Evolutionary conservation across 2,113 vertebrate species (phyloP).

Genomic region (Pachycephala philippinensis): DNA sequence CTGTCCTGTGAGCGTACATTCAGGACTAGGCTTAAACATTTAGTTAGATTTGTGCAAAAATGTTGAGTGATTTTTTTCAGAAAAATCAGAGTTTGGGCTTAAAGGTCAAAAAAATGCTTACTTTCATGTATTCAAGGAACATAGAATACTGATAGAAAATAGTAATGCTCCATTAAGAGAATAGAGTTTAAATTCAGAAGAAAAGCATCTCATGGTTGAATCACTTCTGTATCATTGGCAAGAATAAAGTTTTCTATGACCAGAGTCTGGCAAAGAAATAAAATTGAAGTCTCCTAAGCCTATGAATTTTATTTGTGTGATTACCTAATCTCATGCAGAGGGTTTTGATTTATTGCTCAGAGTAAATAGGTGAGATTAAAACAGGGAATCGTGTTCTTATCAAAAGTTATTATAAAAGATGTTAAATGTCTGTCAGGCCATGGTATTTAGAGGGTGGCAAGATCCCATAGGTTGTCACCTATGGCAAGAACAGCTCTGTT

Average conservation of each 20-base stretch:
- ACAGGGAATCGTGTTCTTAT: not conserved
- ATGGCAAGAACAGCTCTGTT: not conserved
- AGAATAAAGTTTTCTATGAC: not conserved
- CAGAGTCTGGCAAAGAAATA: not conserved
- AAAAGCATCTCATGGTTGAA: not conserved
- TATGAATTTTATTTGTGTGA: not conserved
- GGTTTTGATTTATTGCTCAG: not conserved
- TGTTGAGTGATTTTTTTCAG: not conserved
- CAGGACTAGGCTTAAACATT: not conserved
- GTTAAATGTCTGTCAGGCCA: not conserved
- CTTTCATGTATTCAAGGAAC: not conserved
- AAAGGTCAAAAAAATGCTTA: not conserved
- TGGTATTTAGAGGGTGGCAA: not conserved
- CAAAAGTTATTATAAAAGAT: not conserved
- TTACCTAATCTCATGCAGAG: not conserved
- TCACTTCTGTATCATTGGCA: not conserved
- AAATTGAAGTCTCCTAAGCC: not conserved
- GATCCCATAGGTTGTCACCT: rapidly evolving
- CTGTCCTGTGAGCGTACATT: not conserved
- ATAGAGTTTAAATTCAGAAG: not conserved
- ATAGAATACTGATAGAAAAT: not conserved
- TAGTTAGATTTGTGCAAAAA: not conserved
- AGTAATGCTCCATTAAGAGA: not conserved
- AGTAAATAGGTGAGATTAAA: not conserved
- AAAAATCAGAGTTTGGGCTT: not conserved